Conservation (phyloP, 2,113 vertebrate genomes). For the Psettodes erumei region DNA sequence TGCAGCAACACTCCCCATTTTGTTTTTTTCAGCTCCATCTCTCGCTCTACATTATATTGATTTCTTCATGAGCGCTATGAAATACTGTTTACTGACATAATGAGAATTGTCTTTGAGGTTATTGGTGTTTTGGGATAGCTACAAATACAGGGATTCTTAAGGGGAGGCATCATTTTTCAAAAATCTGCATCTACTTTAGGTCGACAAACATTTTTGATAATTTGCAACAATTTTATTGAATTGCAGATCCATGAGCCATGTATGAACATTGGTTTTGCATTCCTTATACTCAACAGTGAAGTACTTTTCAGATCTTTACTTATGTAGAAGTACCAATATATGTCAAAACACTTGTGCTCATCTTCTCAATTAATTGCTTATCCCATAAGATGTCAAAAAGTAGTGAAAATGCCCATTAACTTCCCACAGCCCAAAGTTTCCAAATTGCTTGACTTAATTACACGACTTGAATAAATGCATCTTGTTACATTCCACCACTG, state of each 20-base stretch:
- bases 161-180: conserved; percentile 26
- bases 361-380: neutral
- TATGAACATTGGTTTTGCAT: neutral
- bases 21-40: conserved; percentile 40
- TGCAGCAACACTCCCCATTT: conserved; percentile 68
- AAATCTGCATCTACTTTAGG: conserved; percentile 2
- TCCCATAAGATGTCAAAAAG: neutral
- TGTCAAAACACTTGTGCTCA: neutral
- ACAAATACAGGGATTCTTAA: conserved; percentile 17
- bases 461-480: neutral
- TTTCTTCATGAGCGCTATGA: conserved; percentile 71
- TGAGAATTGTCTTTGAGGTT: conserved; percentile 65
- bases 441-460: neutral
- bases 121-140: conserved; percentile 56
- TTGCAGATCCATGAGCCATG: neutral
- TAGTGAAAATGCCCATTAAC: neutral
- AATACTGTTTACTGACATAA: conserved; percentile 67
- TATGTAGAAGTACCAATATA: neutral
- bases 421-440: neutral
- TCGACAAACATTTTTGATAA: neutral
- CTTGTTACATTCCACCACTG: neutral
- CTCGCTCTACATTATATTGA: conserved; percentile 64
- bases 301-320: neutral
- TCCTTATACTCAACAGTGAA: neutral
- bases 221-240: neutral